These are phyloP conservation scores for Phallusia fumigata DNA, from an alignment of 23 tunicate genomes.

Conservation along the genomic window DNA sequence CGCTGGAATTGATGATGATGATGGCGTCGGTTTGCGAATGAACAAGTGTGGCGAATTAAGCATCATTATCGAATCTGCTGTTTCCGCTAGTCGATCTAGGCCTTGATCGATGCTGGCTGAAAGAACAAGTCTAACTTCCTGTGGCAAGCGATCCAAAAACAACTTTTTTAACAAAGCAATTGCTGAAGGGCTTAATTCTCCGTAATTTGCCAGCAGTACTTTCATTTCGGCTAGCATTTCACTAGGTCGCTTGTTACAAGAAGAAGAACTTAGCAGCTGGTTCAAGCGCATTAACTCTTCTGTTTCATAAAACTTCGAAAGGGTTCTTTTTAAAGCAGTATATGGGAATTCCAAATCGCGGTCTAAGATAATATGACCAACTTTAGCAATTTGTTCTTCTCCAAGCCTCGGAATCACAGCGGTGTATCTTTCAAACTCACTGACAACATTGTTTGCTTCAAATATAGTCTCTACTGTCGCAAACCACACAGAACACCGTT, in stretches of 20 bases:
- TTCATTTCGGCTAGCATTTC: neutral
- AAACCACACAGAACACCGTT: neutral
- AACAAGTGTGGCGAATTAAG: slow-evolving; percentile 1
- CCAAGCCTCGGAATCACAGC: neutral
- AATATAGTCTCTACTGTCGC: neutral
- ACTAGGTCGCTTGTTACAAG: neutral
- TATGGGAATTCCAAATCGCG: neutral
- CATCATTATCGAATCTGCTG: neutral
- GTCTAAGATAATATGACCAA: neutral
- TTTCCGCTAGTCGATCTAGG: neutral
- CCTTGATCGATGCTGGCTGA: neutral
- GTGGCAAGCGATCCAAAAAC: neutral
- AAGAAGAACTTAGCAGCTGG: neutral
- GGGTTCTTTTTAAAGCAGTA: neutral
- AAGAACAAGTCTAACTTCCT: neutral
- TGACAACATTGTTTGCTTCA: neutral
- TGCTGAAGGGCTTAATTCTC: neutral
- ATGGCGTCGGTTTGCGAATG: neutral
- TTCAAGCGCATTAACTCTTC: neutral
- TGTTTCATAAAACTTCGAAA: neutral
- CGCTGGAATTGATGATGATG: no score
- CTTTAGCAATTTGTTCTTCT: neutral
- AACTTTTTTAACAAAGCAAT: slow-evolving; percentile 6
- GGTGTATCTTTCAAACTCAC: neutral
- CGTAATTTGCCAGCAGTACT: neutral